phyloP scores from a whole-genome alignment of 2,797 vertebrate genomes.

The Philypnodon macrostomus region DNA sequence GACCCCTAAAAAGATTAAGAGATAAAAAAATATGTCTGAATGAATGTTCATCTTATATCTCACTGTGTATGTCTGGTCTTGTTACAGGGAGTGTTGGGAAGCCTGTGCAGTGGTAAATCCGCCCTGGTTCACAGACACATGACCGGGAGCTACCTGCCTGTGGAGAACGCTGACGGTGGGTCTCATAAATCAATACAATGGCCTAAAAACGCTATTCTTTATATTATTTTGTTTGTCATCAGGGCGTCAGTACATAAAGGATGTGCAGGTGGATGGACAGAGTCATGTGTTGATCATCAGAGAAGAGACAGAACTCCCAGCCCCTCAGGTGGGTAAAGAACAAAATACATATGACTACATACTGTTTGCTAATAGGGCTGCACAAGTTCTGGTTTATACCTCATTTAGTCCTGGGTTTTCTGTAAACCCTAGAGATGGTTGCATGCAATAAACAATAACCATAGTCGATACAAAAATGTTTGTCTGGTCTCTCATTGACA shows the following conservation, averaged over 20 bases:
- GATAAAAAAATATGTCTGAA: too few relatives aligned
- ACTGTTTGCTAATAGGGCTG: too few relatives aligned
- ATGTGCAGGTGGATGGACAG: slow-evolving; percentile 88
- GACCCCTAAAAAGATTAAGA: too few relatives aligned
- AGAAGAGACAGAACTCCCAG: slow-evolving; percentile 86
- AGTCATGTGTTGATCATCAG: slow-evolving; percentile 90
- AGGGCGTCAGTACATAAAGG: slow-evolving; percentile 92
- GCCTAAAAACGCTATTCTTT: too few relatives aligned
- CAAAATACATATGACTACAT: neutral
- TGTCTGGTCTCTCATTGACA: too few relatives aligned
- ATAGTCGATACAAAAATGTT: too few relatives aligned
- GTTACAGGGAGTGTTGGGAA: slow-evolving; percentile 87
- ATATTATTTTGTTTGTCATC: slow-evolving; percentile 2
- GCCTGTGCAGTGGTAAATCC: slow-evolving; percentile 87
- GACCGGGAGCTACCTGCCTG: slow-evolving; percentile 87
- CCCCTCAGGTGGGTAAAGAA: slow-evolving; percentile 78
- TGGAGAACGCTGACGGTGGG: slow-evolving; percentile 88
- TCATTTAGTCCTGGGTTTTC: too few relatives aligned
- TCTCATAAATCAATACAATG: too few relatives aligned
- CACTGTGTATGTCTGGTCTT: slow-evolving; percentile 24
- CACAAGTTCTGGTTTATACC: too few relatives aligned
- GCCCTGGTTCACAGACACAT: slow-evolving; percentile 91
- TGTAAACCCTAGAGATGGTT: too few relatives aligned
- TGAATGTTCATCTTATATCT: neutral
- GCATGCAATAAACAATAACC: too few relatives aligned